These are phyloP conservation scores for Pararge aegeria DNA, from an alignment of 1,140 invertebrate genomes.

Conservation along the genomic window DNA sequence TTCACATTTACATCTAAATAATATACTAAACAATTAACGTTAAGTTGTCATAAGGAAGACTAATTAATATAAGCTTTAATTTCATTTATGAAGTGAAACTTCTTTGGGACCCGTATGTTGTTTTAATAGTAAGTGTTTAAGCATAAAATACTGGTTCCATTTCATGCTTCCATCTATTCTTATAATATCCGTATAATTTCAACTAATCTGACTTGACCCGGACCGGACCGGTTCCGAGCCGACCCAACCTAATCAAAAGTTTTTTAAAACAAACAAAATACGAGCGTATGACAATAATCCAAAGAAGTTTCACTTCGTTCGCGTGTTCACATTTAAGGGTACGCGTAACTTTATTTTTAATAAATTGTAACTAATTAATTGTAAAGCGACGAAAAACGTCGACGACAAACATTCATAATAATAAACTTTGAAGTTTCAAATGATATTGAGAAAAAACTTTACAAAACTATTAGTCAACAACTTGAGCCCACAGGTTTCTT, in stretches of 20 bases:
- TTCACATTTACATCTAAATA: slow-evolving; percentile 56
- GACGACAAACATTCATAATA: slow-evolving; percentile 1
- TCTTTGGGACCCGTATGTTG: background rate
- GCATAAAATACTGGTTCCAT: no score
- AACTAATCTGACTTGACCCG: no score
- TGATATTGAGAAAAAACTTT: slow-evolving; percentile 1
- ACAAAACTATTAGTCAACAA: slow-evolving; percentile 10
- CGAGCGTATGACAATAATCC: slow-evolving; percentile 1
- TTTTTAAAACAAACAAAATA: no score
- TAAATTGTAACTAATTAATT: slow-evolving; percentile 9
- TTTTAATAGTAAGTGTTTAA: no score
- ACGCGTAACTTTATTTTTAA: background rate
- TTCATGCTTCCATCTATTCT: no score
- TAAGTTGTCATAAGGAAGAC: slow-evolving; percentile 66
- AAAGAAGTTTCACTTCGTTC: background rate
- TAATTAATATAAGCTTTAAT: slow-evolving; percentile 25
- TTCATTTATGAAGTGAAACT: slow-evolving; percentile 11
- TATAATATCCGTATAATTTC: no score
- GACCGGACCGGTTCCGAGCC: no score
- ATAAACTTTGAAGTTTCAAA: slow-evolving; percentile 12
- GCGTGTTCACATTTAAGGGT: no score
- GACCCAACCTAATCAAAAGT: no score
- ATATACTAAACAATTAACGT: slow-evolving; percentile 50
- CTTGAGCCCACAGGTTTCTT: slow-evolving; percentile 40
- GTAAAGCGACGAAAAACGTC: background rate